A percentile compares a stretch with the other conserved stretches of the same genome.
Conservation (phyloP, 2,113 vertebrate species). For the Anser brachyrhynchus region DNA sequence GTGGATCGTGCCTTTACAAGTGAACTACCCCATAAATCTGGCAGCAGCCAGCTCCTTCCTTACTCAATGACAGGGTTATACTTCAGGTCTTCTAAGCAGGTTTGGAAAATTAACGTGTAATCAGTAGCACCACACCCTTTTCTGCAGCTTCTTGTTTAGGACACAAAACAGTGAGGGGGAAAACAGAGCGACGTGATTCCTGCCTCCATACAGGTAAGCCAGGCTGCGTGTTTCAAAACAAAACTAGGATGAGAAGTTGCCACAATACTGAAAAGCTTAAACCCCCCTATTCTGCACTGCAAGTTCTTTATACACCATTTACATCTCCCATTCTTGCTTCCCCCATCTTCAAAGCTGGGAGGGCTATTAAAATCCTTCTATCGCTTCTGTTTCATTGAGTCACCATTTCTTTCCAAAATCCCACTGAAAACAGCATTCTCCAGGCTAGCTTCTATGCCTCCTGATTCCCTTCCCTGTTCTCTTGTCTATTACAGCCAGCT, state of each 20-base stretch:
- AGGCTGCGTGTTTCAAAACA: not conserved
- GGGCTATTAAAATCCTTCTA: not conserved
- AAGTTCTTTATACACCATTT: not conserved
- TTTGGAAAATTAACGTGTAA: not conserved
- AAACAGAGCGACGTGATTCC: not conserved
- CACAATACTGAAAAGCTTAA: not conserved
- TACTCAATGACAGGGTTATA: accelerated
- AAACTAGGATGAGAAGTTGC: not conserved
- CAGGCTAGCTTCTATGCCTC: not conserved
- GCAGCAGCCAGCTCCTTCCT: not conserved
- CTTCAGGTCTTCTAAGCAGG: not conserved
- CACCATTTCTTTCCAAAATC: not conserved
- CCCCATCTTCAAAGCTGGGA: not conserved
- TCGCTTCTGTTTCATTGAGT: not conserved
- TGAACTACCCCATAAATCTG: not conserved
- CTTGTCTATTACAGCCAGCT: not conserved
- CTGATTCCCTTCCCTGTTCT: not conserved
- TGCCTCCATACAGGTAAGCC: not conserved
- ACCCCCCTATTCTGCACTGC: not conserved
- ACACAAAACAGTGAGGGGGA: too few species aligned
- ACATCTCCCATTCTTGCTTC: too few species aligned
- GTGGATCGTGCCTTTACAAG: not conserved
- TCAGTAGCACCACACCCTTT: not conserved
- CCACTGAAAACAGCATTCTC: not conserved
- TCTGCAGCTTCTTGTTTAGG: not conserved